Conservation (phyloP, 2,113 vertebrate species). For the Hemicordylus capensis region DNA sequence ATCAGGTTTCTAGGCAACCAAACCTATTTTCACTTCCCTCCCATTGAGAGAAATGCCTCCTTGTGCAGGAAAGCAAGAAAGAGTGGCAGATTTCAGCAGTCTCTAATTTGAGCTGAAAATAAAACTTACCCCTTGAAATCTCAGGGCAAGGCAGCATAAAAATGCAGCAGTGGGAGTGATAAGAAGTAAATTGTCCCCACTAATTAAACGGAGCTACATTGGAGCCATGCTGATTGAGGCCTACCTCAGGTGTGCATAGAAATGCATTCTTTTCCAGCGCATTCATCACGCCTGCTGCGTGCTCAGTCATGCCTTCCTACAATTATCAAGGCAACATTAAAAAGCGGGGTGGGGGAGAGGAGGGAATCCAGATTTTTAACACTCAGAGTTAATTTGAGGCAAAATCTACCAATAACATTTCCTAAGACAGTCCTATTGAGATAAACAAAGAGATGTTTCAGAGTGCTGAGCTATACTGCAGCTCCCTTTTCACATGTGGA, state of each 20-base stretch:
- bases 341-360: neutral
- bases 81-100: constrained; percentile 60
- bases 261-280: neutral
- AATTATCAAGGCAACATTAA: constrained; percentile 26
- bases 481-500: neutral
- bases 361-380: neutral
- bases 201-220: constrained; percentile 26
- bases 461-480: neutral
- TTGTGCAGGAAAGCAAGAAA: constrained; percentile 55
- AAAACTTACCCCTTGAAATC: constrained; percentile 46
- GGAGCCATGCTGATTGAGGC: constrained; percentile 2
- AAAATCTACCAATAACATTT: neutral
- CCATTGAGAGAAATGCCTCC: constrained; percentile 62
- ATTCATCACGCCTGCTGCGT: neutral
- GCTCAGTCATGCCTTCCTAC: neutral
- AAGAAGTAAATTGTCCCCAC: constrained; percentile 22
- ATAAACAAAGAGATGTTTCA: neutral
- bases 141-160: constrained; percentile 30
- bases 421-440: neutral
- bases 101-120: constrained; percentile 61
- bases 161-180: neutral
- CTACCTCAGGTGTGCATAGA: neutral
- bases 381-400: constrained; percentile 9
- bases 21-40: constrained; percentile 64
- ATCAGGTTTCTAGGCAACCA: constrained; percentile 72